Base-by-base conservation (phyloP, 2,113 vertebrate genomes). In the Morone chrysops region DNA sequence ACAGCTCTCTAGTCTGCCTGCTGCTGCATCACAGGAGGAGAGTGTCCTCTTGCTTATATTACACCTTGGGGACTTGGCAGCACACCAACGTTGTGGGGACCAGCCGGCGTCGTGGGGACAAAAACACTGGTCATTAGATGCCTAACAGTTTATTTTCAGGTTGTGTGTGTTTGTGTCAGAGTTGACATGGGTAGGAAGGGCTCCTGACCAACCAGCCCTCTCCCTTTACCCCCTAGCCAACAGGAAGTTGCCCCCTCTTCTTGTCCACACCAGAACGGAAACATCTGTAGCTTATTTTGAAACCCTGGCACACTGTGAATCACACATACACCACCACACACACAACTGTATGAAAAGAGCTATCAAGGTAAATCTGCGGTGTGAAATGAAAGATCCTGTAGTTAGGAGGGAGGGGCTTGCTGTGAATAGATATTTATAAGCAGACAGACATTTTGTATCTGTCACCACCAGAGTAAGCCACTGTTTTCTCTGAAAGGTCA, bases 271-370 rank as follows among this genome's bases (percentile, higher is more conserved):
- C 68, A 80, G 86, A 95, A 66, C 89, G 94, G 94, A 95, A 95
- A 95, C 94, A 95, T 95, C 95, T 95, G 94, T 89, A 88, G 91
- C 94, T 93, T 95, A 94, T 95, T 95, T 95, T 94, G 93, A 92
- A 94, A 91, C 72, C 48, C 36, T 70, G 68, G 76, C 87, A 87
- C 75, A 78, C 65, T 38, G 61, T 70, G 63, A 86, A 75, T 82
- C 70, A 47, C 81, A 66, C 72, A 81, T n/a, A 67, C 71, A 87
- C 73, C 20, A 62, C 68, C 66, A 82, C 70, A 86, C 74, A 83
- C 68, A 82, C 40, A 66, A 43, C 56, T 11, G 22, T 25, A 60
- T 68, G 36, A 81, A 72, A 84, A 86, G 22, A 43, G 73, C 70
- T 59, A 18, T 38, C 3, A n/a, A 81, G 43, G 80, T 74, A 48